Evolutionary conservation across 2,888 invertebrate genomes (phyloP).

Genomic region (Drosophila paramelanica): DNA sequence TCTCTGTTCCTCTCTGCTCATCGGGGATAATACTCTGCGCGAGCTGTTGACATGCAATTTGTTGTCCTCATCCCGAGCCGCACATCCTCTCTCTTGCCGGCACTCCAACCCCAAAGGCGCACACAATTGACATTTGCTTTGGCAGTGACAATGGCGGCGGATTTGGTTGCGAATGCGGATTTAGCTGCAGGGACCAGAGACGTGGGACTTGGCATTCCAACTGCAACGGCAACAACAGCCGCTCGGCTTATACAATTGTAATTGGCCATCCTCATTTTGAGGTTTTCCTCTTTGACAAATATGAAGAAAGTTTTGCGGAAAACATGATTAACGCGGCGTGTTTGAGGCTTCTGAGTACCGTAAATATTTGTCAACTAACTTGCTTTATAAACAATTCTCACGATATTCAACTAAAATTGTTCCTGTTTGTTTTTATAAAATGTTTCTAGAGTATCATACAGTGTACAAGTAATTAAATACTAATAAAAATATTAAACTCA

Average conservation of each 20-base stretch:
- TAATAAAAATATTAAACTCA: no score
- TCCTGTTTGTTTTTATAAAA: background rate
- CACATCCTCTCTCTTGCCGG: slow-evolving; percentile 30
- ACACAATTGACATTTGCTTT: slow-evolving; percentile 73
- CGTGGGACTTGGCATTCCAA: slow-evolving; percentile 20
- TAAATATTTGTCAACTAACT: slow-evolving; percentile 24
- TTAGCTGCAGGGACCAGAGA: slow-evolving; percentile 56
- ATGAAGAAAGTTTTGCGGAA: slow-evolving; percentile 20
- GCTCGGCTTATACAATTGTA: slow-evolving; percentile 59
- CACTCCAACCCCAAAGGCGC: slow-evolving; percentile 39
- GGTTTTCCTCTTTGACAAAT: slow-evolving; percentile 41
- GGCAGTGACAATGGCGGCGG: slow-evolving; percentile 67
- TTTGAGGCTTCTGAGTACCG: slow-evolving; percentile 24
- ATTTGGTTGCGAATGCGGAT: slow-evolving; percentile 55
- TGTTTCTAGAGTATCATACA: no score
- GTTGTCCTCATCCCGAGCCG: slow-evolving; percentile 47
- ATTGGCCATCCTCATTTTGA: slow-evolving; percentile 45
- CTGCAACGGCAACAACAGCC: background rate
- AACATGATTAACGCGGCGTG: slow-evolving; percentile 53
- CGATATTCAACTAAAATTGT: background rate
- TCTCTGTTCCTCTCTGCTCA: slow-evolving; percentile 3
- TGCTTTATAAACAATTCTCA: background rate
- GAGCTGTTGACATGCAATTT: slow-evolving; percentile 80
- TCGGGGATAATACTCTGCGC: slow-evolving; percentile 60
- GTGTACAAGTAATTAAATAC: no score